Percentiles rank a stretch among this genome's conserved stretches.
Evolutionary conservation across 2,888 invertebrate species (phyloP).

Genomic region (Escarpia spicata): DNA sequence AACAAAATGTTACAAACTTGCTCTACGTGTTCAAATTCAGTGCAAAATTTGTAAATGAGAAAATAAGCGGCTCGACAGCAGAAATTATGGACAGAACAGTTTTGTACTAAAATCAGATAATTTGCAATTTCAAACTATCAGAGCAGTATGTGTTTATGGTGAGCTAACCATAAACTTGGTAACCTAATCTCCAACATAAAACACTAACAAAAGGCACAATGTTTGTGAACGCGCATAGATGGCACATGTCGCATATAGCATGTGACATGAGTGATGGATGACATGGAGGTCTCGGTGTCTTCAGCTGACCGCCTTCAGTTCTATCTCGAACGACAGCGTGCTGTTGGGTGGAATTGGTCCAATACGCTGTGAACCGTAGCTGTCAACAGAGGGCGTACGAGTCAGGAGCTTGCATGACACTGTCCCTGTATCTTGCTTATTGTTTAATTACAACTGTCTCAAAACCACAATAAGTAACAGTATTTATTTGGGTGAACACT

Average conservation of each 20-base stretch:
- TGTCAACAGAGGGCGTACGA: slow-evolving; percentile 42
- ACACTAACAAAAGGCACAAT: background rate
- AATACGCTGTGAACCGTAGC: slow-evolving; percentile 59
- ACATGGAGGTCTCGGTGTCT: background rate
- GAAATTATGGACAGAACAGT: too few relatives aligned
- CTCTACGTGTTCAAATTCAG: background rate
- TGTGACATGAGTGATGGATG: background rate
- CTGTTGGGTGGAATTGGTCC: slow-evolving; percentile 85
- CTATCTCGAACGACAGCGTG: slow-evolving; percentile 88
- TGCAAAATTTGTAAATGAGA: background rate
- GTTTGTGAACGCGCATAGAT: background rate
- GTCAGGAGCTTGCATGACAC: too few relatives aligned
- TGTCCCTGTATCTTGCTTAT: background rate
- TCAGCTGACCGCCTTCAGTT: slow-evolving; percentile 73
- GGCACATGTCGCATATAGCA: background rate
- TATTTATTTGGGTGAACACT: background rate
- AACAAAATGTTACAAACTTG: background rate
- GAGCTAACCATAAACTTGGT: too few relatives aligned
- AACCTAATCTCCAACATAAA: background rate
- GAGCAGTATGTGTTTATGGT: too few relatives aligned
- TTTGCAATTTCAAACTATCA: too few relatives aligned
- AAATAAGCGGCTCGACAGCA: background rate
- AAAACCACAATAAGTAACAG: background rate
- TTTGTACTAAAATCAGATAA: too few relatives aligned
- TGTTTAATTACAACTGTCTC: slow-evolving; percentile 21